phyloP scores from a whole-genome alignment of 2,888 invertebrate species.

The Lycia hirtaria region DNA sequence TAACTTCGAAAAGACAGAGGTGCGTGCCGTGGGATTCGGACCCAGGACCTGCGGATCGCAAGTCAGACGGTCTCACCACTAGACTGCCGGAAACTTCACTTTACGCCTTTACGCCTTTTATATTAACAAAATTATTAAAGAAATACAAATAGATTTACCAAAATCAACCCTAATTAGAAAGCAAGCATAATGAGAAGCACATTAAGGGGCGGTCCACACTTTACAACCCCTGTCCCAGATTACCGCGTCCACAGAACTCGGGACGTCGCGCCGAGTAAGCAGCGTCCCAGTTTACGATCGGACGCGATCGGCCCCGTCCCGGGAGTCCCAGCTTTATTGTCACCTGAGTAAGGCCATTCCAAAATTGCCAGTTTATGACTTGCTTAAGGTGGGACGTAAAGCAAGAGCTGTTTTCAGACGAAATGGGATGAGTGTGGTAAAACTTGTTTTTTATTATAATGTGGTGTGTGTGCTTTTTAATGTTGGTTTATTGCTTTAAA shows the following conservation, averaged over 20 bases:
- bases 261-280: conserved; percentile 54
- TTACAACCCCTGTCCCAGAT: conserved; percentile 8
- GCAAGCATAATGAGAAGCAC: no score
- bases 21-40: no score
- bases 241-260: not conserved
- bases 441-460: not conserved
- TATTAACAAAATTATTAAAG: no score
- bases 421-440: not conserved
- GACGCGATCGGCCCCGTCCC: conserved; percentile 58
- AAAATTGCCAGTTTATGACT: conserved; percentile 51
- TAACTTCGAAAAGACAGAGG: no score
- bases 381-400: conserved; percentile 41
- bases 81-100: no score
- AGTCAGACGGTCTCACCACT: no score
- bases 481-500: not conserved
- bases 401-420: conserved; percentile 17
- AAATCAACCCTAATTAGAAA: no score
- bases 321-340: conserved; percentile 69
- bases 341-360: conserved; percentile 80
- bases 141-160: no score
- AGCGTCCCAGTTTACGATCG: conserved; percentile 73
- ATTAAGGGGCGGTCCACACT: no score
- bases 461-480: not conserved
- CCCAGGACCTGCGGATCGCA: no score
- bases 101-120: no score